These are phyloP conservation scores for Crotalus viridis DNA, from an alignment of 2,113 vertebrate genomes.

Conservation along the genomic window DNA sequence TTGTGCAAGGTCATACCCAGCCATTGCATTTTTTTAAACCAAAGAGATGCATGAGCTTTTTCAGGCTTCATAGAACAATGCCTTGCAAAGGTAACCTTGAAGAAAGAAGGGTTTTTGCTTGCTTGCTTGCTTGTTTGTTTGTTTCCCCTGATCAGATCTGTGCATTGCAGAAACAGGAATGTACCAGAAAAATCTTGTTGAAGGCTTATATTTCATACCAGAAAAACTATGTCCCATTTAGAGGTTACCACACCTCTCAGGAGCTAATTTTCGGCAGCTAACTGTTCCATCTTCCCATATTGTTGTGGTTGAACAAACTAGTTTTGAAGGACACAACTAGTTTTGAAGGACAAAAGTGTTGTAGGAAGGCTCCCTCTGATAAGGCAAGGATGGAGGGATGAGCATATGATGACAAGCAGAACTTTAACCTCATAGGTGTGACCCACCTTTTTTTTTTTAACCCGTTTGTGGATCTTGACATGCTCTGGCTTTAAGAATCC, in stretches of 20 bases:
- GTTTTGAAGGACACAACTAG: neutral
- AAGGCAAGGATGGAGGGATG: neutral
- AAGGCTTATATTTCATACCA: constrained; percentile 30
- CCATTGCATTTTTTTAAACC: neutral
- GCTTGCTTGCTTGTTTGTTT: neutral
- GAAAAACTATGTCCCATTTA: neutral
- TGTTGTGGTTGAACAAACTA: neutral
- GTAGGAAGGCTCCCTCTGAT: neutral
- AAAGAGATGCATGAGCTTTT: constrained; percentile 9
- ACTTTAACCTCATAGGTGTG: neutral
- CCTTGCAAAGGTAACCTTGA: constrained; percentile 60
- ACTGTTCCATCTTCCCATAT: neutral
- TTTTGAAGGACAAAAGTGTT: too few species aligned
- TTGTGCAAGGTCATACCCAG: constrained; percentile 41
- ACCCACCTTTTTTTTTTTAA: neutral
- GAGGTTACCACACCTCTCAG: neutral
- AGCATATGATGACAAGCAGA: neutral
- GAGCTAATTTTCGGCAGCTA: neutral
- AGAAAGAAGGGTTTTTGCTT: constrained; percentile 16
- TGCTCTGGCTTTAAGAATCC: too few species aligned
- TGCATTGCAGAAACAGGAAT: constrained; percentile 21
- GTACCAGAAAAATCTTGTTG: constrained; percentile 25
- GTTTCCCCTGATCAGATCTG: constrained; percentile 44
- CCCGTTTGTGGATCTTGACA: too few species aligned
- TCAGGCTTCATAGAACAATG: constrained; percentile 49